Base-by-base conservation (phyloP, 1,140 invertebrate species). In the Aphis gossypii region DNA sequence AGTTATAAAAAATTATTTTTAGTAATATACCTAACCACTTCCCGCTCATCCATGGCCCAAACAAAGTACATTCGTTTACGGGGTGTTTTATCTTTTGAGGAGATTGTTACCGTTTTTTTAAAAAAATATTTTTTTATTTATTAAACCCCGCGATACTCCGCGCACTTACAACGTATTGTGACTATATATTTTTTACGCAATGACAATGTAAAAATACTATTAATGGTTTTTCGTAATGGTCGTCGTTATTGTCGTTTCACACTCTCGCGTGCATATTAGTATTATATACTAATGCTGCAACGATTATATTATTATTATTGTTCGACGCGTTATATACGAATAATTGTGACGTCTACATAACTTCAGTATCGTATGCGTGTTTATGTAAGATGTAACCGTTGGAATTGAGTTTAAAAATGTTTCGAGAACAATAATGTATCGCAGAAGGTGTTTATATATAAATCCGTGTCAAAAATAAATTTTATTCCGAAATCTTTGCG, bases 301-400 rank as follows among this genome's bases (percentile, higher is more conserved):
- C 30, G n/a, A n/a, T 76, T 76, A n/a, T 76, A 76, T 68, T 68
- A 60, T 68, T 68, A 60, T 60, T 68, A n/a, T 76, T 76, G n/a
- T n/a, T 76, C n/a, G 30, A 14, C 30, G 30, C 30, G 60, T 76
- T 76, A 76, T 14, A 76, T n/a, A 38, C 76, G 76, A 83, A 83
- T 83, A 83, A 18, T 83, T 83, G 35, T 83, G 35, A 83, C 76
- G 35, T 83, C 21, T n/a, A 76, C 60, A 76, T 18, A n/a, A 76
- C 60, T 68, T 30, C 60, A 76, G 60, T 76, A 30, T 76, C 60
- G 60, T 51, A 51, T 18, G 18, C 18, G 14, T 51, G 48, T 76
- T 76, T 76, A 76, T 76, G n/a, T 68, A n/a, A 68, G 30, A 60
- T 60, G 56, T 76, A 76, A 76, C 11, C 18, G 14, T 68, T n/a